These are phyloP conservation scores for Lycophotia porphyrea DNA, from an alignment of 2,888 invertebrate genomes.

Conservation along the genomic window DNA sequence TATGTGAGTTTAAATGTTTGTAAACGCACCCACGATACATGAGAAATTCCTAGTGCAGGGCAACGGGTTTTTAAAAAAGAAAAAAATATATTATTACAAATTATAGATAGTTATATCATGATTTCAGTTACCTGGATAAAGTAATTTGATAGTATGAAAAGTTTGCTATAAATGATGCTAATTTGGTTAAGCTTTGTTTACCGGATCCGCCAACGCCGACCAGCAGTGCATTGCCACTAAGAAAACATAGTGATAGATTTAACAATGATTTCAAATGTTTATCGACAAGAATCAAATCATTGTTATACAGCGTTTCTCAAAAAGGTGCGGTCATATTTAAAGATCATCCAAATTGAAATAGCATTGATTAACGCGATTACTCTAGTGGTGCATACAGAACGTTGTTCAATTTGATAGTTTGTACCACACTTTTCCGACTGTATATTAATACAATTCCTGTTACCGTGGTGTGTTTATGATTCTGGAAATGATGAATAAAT, in stretches of 20 bases:
- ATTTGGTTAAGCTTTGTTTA: slow-evolving; percentile 96
- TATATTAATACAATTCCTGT: slow-evolving; percentile 18
- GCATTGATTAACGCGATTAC: not conserved
- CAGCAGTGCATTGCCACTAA: slow-evolving; percentile 94
- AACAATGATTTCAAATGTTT: not conserved
- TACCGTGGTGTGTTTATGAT: slow-evolving; percentile 94
- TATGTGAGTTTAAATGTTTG: too few relatives aligned
- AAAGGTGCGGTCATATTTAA: not conserved
- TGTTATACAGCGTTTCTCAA: not conserved
- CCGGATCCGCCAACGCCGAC: slow-evolving; percentile 98
- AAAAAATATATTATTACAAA: too few relatives aligned
- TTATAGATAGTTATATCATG: not conserved
- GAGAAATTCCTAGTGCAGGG: too few relatives aligned
- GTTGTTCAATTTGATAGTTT: not conserved
- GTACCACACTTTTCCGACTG: not conserved
- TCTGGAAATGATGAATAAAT: slow-evolving; percentile 95
- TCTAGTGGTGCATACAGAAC: not conserved
- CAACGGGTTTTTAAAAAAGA: too few relatives aligned
- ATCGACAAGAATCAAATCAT: not conserved
- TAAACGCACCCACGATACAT: too few relatives aligned
- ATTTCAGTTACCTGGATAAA: slow-evolving; percentile 91
- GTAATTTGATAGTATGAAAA: slow-evolving; percentile 96
- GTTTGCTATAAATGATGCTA: slow-evolving; percentile 96
- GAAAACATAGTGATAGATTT: slow-evolving; percentile 39
- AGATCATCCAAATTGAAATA: not conserved